Base-by-base conservation (phyloP, 2,113 vertebrate genomes). In the Dicaeum eximium region DNA sequence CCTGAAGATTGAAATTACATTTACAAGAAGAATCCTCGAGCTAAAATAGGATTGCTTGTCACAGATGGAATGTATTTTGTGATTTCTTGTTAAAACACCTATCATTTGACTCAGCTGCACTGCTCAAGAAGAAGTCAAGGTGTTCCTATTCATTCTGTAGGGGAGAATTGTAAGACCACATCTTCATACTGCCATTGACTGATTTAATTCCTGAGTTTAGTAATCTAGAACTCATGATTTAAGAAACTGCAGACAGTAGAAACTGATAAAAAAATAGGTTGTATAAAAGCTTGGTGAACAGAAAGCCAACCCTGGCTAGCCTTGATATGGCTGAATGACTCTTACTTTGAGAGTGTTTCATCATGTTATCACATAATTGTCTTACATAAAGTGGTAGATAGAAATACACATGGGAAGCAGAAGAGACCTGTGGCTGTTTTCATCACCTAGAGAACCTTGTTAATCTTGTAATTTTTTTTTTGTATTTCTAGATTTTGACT, bases 21-120 rank as follows among this genome's bases (percentile, higher is more conserved):
- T 67, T 79, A 11, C 10, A 70, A n/a, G n/a, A 72, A 72, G 10
- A 6, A 66, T 54, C 3, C 2, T 2, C 35, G 8, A 48, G 13
- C 15, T 56, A 56, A 77, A 44, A 6, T 15, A 47, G 40, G 16
- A 31, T 47, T 64, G 45, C 67, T 75, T 48, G 11, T 42, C 22
- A 85, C 12, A 84, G 12, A 12, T 1, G 0, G 74, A 86, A 66
- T 0, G 0, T 25, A 35, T 21, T n/a, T 58, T 45, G 4, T 51
- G 12, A 13, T 73, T 87, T 79, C 25, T 61, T 24, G 35, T 61
- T 20, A 54, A 86, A 60, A 71, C 9, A 42, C 6, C 17, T 11
- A 23, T 6, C 11, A 11, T 24, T 92, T 44, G 15, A 53, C 17
- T 15, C 10, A 57, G 11, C 48, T 44, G 20, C 15, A 47, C 8